Conservation (phyloP, 2,797 vertebrate species). For the Enteromius radiatus region DNA sequence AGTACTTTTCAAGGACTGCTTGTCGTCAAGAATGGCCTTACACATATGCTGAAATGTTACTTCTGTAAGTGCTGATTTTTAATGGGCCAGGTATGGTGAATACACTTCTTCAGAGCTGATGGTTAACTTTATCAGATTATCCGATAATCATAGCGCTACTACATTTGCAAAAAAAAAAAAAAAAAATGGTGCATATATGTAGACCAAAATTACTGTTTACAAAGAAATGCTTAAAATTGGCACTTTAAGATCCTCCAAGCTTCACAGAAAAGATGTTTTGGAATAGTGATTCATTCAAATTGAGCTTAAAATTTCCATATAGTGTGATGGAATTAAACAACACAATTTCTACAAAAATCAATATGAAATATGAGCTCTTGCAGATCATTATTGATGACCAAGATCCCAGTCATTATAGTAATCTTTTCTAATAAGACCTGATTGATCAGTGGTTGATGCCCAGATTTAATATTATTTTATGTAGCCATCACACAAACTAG, state of each 20-base stretch:
- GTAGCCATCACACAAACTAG: background rate
- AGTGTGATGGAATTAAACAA: background rate
- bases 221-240: background rate
- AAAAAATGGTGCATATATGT: background rate
- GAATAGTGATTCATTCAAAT: background rate
- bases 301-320: background rate
- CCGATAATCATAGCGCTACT: background rate
- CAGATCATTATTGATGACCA: background rate
- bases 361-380: background rate
- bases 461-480: background rate
- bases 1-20: constrained; percentile 40
- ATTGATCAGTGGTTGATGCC: background rate
- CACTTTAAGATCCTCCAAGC: background rate
- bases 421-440: background rate
- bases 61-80: constrained; percentile 7
- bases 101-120: background rate
- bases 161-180: background rate
- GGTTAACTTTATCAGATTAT: background rate
- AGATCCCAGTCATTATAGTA: background rate
- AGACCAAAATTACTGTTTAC: background rate
- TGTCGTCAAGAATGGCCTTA: constrained; percentile 19
- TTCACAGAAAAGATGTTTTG: background rate
- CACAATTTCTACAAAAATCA: background rate
- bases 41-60: constrained; percentile 11
- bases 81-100: background rate